Base-by-base conservation (phyloP, 30 jellyfish, hydroid and myxozoan species). In the Hydractinia echinata region DNA sequence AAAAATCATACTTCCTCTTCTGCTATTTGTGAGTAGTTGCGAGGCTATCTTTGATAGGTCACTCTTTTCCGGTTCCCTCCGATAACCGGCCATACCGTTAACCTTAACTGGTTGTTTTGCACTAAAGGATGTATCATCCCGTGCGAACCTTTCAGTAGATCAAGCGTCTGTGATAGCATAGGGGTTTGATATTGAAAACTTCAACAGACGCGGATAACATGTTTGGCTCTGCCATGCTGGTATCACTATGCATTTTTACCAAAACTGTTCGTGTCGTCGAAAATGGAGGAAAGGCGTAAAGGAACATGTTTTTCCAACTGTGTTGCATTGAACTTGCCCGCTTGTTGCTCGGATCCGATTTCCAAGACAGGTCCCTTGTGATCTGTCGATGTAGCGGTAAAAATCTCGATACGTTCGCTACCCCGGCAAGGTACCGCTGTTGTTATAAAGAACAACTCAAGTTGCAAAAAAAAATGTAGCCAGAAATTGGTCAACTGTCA, bases 281-380 rank as follows among this genome's bases (percentile, higher is more conserved):
- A 72, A 82, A 82, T 10, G 89, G 79, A 4, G 79, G 89, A n/a
- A 82, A 69, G 3, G 89, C 89, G 58, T 71, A 82, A 61, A 79
- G 85, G 79, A 39, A 60, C 84, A 82, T 58, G 1, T 5, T 77
- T 10, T 10, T 18, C 89, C 84, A 82, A 1, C 54, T 53, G 8
- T 1, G 68, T 4, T 66, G 83, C 8, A 81, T 64, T 64, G 9
- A 30, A 1, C 44, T 30, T 30, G 44, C 2, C 44, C 44, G 2
- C 44, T 30, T 30, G 2, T 30, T 1, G 2, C 44, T 30, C 2
- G 2, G 2, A 2, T 30, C 2, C 44, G 2, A 30, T 30, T 0
- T 30, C 44, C 44, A 30, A 30, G 44, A 30, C 44, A 30, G 1
- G 2, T 30, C 44, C 44, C 44, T 30, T 30, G 69, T 58, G 69